Conservation (phyloP, 2,888 invertebrate genomes). For the Rhingia campestris region DNA sequence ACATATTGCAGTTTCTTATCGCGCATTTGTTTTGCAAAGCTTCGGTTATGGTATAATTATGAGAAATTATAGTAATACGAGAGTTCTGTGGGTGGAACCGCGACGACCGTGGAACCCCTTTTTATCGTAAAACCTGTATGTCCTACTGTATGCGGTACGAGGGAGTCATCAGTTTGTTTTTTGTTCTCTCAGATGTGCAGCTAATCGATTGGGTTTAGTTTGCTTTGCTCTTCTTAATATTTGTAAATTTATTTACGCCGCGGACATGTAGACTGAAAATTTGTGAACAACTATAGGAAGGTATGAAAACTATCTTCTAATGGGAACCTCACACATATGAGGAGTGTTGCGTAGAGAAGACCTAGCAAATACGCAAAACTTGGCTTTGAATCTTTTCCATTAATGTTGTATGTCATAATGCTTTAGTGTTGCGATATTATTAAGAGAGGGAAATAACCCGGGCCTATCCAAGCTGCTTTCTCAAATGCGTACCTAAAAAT, state of each 20-base stretch:
- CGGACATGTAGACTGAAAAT: constrained; percentile 10
- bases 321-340: too few species aligned
- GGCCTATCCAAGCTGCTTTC: too few species aligned
- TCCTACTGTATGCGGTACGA: constrained; percentile 52
- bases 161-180: constrained; percentile 43
- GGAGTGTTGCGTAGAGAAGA: too few species aligned
- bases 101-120: constrained; percentile 45
- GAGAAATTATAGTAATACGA: constrained; percentile 46
- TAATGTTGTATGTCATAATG: too few species aligned
- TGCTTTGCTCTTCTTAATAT: background rate
- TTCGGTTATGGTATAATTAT: constrained; percentile 51
- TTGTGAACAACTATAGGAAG: background rate
- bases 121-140: constrained; percentile 29
- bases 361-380: too few species aligned
- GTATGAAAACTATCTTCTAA: too few species aligned
- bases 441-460: too few species aligned
- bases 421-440: too few species aligned
- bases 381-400: too few species aligned
- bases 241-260: background rate
- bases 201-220: constrained; percentile 25
- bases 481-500: too few species aligned
- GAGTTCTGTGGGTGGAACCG: constrained; percentile 46
- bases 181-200: constrained; percentile 20
- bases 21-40: background rate
- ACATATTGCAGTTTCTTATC: constrained; percentile 41